Evolutionary conservation across 2,888 invertebrate species (phyloP), one percentile per base, ranked within the genome.

Genomic region (Heteromyza rotundicornis): DNA sequence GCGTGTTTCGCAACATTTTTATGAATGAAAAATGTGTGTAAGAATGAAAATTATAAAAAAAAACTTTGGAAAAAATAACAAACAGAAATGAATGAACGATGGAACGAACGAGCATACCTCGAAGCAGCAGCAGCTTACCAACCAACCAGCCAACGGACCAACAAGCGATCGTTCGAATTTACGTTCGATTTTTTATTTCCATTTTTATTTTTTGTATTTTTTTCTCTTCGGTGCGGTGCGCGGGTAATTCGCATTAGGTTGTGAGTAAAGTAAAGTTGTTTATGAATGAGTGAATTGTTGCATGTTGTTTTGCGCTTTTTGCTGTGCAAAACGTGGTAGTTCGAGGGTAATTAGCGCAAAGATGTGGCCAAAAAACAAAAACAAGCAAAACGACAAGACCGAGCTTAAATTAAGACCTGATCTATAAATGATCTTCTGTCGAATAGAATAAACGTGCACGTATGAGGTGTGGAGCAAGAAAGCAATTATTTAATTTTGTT

Each of bases 1-100:
- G 52, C 60, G 57, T 52, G 60, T 60, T 60, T 60, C 52, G 60
- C 60, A 60, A 60, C 60, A 60, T 50, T 52, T 60, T 60, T 60
- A 51, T 50, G 44, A 49, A 49, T 57, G 57, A 57, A 47, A 47
- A 57, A 55, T 55, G 44, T n/a, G 16, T 54, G 19, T 35, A 32
- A 20, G 19, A 54, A 54, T 54, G 54, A 54, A 54, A 54, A 54
- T 17, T 54, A 19, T 27, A 20, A 56, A 56, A 23, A n/a, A n/a
- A n/a, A n/a, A n/a, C n/a, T n/a, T n/a, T n/a, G n/a, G n/a, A n/a
- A n/a, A n/a, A n/a, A n/a, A n/a, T n/a, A n/a, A n/a, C n/a, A n/a
- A n/a, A n/a, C n/a, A n/a, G n/a, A 44, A 35, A 20, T 57, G 49
- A 57, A 52, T 52, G 59, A 51, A 59, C 51, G 58, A 51, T 7